Evolutionary conservation across 2,113 vertebrate species (phyloP).

Genomic region (Scartelaos histophorus): DNA sequence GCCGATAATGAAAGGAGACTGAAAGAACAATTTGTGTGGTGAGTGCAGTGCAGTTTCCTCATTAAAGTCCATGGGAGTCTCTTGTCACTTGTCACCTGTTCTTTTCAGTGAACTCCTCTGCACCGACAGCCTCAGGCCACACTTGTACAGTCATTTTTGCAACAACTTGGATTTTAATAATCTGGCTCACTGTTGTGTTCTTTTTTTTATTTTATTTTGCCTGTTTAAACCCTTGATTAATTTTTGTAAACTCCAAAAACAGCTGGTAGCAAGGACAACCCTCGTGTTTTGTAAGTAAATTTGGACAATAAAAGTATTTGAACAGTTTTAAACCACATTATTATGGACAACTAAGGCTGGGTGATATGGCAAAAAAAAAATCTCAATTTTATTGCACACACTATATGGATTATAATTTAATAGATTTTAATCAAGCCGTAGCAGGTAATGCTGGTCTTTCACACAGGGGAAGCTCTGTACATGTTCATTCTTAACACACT

Average conservation of each 20-base stretch:
- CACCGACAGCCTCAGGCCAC: constrained; percentile 19
- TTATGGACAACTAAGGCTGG: not conserved
- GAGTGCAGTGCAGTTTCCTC: constrained; percentile 4
- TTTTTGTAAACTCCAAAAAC: not conserved
- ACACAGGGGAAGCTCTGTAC: too few relatives aligned
- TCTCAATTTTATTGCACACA: too few relatives aligned
- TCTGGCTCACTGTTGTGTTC: constrained; percentile 14
- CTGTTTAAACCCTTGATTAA: not conserved
- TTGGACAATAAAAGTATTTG: not conserved
- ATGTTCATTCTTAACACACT: too few relatives aligned
- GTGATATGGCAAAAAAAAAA: too few relatives aligned
- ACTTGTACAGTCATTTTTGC: constrained; percentile 2
- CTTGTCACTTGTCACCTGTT: constrained; percentile 16
- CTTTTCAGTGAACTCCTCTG: constrained; percentile 17
- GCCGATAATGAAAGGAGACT: constrained; percentile 2
- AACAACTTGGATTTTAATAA: constrained; percentile 13
- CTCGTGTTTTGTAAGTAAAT: constrained; percentile 6
- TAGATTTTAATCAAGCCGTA: too few relatives aligned
- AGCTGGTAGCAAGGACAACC: constrained; percentile 8
- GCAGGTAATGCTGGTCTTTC: too few relatives aligned
- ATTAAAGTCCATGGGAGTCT: constrained; percentile 15
- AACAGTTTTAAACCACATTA: not conserved
- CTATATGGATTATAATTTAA: too few relatives aligned
- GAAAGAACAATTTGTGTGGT: constrained; percentile 12
- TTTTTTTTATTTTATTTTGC: constrained; percentile 2